Evolutionary conservation across 2,113 vertebrate species (phyloP), one percentile per base, ranked within the genome.

Genomic region (Gallinago media): DNA sequence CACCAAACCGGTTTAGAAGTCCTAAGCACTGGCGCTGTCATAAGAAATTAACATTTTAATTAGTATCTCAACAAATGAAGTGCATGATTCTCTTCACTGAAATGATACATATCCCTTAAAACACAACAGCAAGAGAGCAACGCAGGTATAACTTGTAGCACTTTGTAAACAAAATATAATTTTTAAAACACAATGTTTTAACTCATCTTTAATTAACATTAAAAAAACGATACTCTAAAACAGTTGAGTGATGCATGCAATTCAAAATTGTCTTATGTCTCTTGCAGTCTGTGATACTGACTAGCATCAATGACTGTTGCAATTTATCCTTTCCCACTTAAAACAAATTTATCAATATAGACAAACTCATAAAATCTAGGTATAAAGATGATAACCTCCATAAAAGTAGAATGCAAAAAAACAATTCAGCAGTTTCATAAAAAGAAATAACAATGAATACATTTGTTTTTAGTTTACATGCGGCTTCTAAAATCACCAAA

Each of bases 21-120:
- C 98, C 98, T 85, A 99, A 96, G 93, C 99, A 99, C 42, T 99
- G 99, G 20, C 99, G 99, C 99, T 99, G 90, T 36, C 56, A 3
- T 66, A 77, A 36, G 71, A 82, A 93, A 78, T 36, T 8, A 92
- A 59, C 27, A 50, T 42, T 63, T 52, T 31, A 40, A 50, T 94
- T n/a, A 87, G 8, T 52, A 63, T 38, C 40, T 71, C 65, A 68
- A 54, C 31, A 49, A 92, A 73, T 7, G 3, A 74, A 31, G 11
- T 10, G 14, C 19, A 40, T 3, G 0, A 18, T 65, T 73, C 14
- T 80, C 70, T 71, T 22, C 58, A 58, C 38, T 73, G 36, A 49
- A 63, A 12, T 31, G 38, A 89, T 9, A 47, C 2, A 7, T 12
- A 50, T 21, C 31, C 16, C 25, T 88, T 72, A 67, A 49, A 82